Conservation (phyloP, 2,797 vertebrate genomes). For the Paedocypris micromegethes region DNA sequence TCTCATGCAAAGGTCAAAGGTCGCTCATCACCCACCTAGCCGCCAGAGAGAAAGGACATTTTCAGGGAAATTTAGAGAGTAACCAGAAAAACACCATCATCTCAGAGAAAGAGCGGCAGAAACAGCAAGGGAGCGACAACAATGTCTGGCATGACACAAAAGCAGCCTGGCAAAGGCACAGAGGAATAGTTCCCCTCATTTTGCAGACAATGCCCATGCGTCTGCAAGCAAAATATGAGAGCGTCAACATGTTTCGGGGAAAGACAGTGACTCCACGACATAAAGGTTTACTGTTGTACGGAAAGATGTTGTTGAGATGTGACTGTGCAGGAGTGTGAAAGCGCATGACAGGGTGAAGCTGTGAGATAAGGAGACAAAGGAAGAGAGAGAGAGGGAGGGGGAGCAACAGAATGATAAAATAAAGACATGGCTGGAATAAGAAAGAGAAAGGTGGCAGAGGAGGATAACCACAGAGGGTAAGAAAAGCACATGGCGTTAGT, state of each 20-base stretch:
- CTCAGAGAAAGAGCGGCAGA: background rate
- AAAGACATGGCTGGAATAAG: constrained; percentile 11
- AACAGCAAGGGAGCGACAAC: background rate
- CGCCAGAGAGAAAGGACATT: constrained; percentile 3
- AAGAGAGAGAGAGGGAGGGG: constrained; percentile 13
- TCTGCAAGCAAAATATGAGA: constrained; percentile 16
- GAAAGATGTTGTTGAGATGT: constrained; percentile 40
- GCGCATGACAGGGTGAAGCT: constrained; percentile 37
- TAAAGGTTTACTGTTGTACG: constrained; percentile 17
- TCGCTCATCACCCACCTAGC: constrained; percentile 19
- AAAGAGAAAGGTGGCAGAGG: constrained; percentile 5
- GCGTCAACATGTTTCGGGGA: constrained; percentile 6
- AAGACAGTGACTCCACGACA: background rate
- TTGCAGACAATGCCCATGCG: constrained; percentile 20
- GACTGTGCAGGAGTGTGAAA: constrained; percentile 39
- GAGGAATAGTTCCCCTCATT: constrained; percentile 15
- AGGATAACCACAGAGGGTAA: constrained; percentile 6
- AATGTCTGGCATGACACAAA: constrained; percentile 2
- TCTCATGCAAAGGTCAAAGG: constrained; percentile 33
- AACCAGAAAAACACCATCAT: constrained; percentile 31
- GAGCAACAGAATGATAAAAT: background rate
- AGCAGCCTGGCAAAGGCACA: constrained; percentile 17
- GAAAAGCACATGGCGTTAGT: background rate
- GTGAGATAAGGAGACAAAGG: constrained; percentile 41
- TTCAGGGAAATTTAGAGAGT: background rate